Evolutionary conservation across 2,113 vertebrate genomes (phyloP).

Genomic region (Calidris pygmaea): DNA sequence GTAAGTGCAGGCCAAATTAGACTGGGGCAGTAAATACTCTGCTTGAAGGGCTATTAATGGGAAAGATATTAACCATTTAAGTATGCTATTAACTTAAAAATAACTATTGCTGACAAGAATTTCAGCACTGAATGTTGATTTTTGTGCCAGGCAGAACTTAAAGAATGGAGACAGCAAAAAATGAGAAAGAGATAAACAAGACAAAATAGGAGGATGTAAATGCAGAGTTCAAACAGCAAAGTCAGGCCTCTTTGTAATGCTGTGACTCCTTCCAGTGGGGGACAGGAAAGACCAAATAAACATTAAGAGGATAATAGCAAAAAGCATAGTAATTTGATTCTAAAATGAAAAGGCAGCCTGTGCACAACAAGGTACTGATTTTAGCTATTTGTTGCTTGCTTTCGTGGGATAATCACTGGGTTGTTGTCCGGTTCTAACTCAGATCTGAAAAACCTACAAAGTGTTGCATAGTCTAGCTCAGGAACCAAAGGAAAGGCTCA

Average conservation of each 20-base stretch:
- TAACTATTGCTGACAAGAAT: neutral
- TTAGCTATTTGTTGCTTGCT: neutral
- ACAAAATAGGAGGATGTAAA: neutral
- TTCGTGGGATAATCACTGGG: neutral
- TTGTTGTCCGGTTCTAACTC: neutral
- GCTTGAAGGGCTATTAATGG: neutral
- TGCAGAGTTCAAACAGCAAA: neutral
- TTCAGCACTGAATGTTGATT: neutral
- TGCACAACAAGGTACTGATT: neutral
- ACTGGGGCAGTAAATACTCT: neutral
- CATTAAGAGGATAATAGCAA: neutral
- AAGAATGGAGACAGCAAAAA: neutral
- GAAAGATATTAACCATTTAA: neutral
- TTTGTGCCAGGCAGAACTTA: neutral
- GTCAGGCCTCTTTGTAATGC: neutral
- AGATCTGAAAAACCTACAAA: neutral
- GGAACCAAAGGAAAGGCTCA: neutral
- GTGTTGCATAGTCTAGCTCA: neutral
- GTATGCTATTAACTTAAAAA: neutral
- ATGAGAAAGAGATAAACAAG: neutral
- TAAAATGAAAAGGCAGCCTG: neutral
- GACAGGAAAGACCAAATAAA: neutral
- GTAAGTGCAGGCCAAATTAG: neutral
- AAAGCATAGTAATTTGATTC: neutral
- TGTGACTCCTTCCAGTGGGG: neutral